A percentile compares a stretch with the other conserved stretches of the same genome.
Conservation (phyloP, 2,797 vertebrate genomes). For the Phataginus tetradactyla region DNA sequence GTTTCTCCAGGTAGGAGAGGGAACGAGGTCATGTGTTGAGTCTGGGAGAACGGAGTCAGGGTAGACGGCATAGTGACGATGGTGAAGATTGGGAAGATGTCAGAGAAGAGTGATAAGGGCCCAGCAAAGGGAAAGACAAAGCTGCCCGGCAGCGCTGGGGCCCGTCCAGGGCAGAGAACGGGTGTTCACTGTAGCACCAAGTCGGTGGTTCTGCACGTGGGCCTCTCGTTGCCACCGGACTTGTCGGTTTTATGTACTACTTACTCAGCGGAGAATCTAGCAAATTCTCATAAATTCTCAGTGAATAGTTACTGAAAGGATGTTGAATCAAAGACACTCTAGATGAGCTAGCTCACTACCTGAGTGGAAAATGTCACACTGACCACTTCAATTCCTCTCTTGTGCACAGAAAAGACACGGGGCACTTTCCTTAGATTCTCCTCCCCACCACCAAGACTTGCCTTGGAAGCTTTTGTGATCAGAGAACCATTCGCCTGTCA, state of each 20-base stretch:
- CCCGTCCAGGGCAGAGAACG: neutral
- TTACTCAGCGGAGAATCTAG: neutral
- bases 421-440: neutral
- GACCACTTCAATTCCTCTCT: neutral
- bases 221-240: neutral
- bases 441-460: neutral
- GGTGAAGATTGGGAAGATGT: neutral
- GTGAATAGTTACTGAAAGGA: neutral
- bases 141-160: accelerated
- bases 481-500: neutral
- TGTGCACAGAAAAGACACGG: neutral
- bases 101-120: neutral
- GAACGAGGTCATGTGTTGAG: neutral
- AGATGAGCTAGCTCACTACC: neutral
- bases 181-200: neutral
- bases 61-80: neutral
- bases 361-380: neutral
- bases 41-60: neutral
- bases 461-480: neutral
- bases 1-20: neutral
- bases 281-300: neutral
- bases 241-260: neutral
- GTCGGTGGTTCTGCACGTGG: neutral
- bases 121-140: too few species aligned
- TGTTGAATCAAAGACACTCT: neutral